These are phyloP conservation scores for Probosciger aterrimus DNA, from an alignment of 2,113 vertebrate genomes.

Conservation along the genomic window DNA sequence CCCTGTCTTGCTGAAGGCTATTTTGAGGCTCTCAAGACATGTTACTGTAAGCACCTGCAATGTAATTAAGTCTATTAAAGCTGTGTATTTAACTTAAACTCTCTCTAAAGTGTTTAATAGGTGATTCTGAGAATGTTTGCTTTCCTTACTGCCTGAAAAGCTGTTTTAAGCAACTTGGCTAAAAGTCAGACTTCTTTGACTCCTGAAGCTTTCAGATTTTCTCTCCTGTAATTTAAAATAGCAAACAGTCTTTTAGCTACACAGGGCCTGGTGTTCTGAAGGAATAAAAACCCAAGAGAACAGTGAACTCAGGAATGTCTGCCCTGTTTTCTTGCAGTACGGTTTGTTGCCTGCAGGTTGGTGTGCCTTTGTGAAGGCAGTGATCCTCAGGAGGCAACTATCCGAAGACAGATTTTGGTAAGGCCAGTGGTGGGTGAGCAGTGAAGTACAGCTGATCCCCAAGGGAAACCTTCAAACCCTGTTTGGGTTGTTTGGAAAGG, in stretches of 20 bases:
- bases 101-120: not conserved
- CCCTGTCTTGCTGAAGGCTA: constrained; percentile 20
- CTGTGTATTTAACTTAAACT: not conserved
- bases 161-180: not conserved
- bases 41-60: not conserved
- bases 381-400: constrained; percentile 74
- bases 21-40: not conserved
- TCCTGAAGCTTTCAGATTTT: not conserved
- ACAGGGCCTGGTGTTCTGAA: not conserved
- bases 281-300: not conserved
- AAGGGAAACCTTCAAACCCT: not conserved
- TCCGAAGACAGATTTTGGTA: constrained; percentile 87
- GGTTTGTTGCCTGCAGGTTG: constrained; percentile 84
- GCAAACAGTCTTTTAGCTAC: not conserved
- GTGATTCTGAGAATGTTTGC: not conserved
- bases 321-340: constrained; percentile 75
- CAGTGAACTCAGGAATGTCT: not conserved
- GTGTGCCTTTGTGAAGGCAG: constrained; percentile 71
- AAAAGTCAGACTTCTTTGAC: not conserved
- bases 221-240: not conserved
- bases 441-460: not conserved
- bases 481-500: not conserved
- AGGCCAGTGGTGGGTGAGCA: constrained; percentile 36
- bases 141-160: not conserved
- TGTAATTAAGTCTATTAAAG: constrained; percentile 42